Conservation (phyloP, 2,888 invertebrate genomes). For the Neoaliturus tenellus region DNA sequence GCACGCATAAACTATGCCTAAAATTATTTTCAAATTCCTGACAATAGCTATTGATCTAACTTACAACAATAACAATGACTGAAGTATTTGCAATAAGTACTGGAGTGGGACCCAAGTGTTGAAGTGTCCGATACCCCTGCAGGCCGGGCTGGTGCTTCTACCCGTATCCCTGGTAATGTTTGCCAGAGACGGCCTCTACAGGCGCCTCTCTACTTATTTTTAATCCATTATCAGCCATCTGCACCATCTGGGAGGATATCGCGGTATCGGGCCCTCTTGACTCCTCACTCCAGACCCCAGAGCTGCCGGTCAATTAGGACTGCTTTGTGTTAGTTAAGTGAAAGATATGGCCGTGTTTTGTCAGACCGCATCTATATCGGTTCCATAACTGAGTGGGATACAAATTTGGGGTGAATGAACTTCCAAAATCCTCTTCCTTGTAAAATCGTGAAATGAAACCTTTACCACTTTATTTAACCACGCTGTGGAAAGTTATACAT, state of each 20-base stretch:
- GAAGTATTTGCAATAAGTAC: too few species aligned
- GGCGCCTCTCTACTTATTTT: constrained; percentile 29
- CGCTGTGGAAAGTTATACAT: too few species aligned
- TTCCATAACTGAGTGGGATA: not conserved
- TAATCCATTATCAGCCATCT: constrained; percentile 40
- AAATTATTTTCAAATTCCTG: too few species aligned
- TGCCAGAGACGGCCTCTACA: not conserved
- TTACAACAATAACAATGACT: too few species aligned
- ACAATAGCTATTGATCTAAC: too few species aligned
- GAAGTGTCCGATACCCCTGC: too few species aligned
- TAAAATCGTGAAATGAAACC: too few species aligned
- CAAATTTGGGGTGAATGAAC: constrained; percentile 1
- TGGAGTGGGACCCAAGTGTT: too few species aligned
- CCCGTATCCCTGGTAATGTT: not conserved
- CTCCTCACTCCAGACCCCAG: not conserved
- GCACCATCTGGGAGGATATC: constrained; percentile 7
- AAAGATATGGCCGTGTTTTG: constrained; percentile 4
- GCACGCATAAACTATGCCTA: too few species aligned
- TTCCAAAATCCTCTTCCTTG: too few species aligned
- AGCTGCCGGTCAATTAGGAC: constrained; percentile 29
- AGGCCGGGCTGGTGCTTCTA: too few species aligned
- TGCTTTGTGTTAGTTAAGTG: constrained; percentile 23
- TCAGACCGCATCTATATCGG: not conserved
- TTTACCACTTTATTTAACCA: too few species aligned
- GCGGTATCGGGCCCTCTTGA: not conserved